These are phyloP conservation scores for Stomorhina lunata DNA, from an alignment of 2,888 invertebrate genomes.

Conservation along the genomic window DNA sequence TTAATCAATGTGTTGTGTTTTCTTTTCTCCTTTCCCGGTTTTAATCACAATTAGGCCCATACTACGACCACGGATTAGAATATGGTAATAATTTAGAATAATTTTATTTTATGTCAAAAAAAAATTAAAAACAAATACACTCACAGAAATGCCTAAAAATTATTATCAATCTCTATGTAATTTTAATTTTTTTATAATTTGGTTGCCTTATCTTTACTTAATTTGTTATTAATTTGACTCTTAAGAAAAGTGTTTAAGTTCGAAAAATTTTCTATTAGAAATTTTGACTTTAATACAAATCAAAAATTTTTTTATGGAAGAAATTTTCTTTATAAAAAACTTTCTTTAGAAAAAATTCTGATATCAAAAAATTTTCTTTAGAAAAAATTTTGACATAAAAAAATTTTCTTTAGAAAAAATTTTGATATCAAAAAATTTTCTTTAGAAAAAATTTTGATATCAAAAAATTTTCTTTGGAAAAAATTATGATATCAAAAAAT, in stretches of 20 bases:
- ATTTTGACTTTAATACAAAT: too few relatives aligned
- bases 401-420: too few relatives aligned
- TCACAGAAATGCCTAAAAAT: slow-evolving; percentile 31
- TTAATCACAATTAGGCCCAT: slow-evolving; percentile 84
- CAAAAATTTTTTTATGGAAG: too few relatives aligned
- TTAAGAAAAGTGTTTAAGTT: slow-evolving; percentile 14
- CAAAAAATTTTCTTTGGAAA: too few relatives aligned
- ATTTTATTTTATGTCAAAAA: slow-evolving; percentile 68
- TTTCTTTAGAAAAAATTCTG: too few relatives aligned
- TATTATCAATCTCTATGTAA: slow-evolving; percentile 25
- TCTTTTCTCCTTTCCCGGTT: slow-evolving; percentile 51
- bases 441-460: too few relatives aligned
- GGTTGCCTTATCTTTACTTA: slow-evolving; percentile 29
- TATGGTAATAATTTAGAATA: slow-evolving; percentile 87
- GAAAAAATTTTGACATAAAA: too few relatives aligned
- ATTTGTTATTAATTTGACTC: background rate
- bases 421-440: too few relatives aligned
- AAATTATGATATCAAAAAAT: too few relatives aligned
- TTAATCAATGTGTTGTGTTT: slow-evolving; percentile 23
- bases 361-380: too few relatives aligned
- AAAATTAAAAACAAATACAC: slow-evolving; percentile 39
- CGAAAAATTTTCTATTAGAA: too few relatives aligned
- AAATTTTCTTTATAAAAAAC: too few relatives aligned
- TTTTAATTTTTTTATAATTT: slow-evolving; percentile 10
- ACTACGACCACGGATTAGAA: slow-evolving; percentile 93